Conservation (phyloP, 2,113 vertebrate species). For the Cryptomyrus ogoouensis region DNA sequence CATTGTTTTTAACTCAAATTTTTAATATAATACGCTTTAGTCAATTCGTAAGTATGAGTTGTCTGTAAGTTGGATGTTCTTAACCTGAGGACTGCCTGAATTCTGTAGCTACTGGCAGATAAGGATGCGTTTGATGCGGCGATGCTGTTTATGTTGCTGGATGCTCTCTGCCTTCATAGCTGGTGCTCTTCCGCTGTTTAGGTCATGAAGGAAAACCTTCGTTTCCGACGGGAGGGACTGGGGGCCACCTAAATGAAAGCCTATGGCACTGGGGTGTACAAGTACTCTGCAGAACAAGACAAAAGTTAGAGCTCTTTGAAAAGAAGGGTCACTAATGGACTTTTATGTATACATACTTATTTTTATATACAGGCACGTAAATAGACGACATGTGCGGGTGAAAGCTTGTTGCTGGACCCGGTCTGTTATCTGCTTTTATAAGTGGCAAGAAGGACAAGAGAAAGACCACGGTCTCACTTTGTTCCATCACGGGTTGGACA, state of each 20-base stretch:
- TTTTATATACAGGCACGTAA: conserved; percentile 6
- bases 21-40: not conserved
- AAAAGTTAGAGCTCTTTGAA: conserved; percentile 5
- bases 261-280: not conserved
- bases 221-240: not conserved
- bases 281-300: not conserved
- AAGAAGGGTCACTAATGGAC: conserved; percentile 48
- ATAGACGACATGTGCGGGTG: not conserved
- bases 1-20: not conserved
- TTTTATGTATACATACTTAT: conserved; percentile 21
- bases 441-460: conserved; percentile 19
- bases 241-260: not conserved
- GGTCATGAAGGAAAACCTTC: not conserved
- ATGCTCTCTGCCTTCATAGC: not conserved
- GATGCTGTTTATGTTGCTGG: not conserved
- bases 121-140: not conserved
- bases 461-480: conserved; percentile 48
- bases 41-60: not conserved
- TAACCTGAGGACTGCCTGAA: not conserved
- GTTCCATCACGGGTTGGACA: conserved; percentile 55
- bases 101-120: not conserved
- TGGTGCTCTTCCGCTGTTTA: not conserved
- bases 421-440: conserved; percentile 27
- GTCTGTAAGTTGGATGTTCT: not conserved
- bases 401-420: conserved; percentile 32